These are phyloP conservation scores for Smutsia temminckii DNA, from an alignment of 2,797 vertebrate genomes.

Conservation along the genomic window DNA sequence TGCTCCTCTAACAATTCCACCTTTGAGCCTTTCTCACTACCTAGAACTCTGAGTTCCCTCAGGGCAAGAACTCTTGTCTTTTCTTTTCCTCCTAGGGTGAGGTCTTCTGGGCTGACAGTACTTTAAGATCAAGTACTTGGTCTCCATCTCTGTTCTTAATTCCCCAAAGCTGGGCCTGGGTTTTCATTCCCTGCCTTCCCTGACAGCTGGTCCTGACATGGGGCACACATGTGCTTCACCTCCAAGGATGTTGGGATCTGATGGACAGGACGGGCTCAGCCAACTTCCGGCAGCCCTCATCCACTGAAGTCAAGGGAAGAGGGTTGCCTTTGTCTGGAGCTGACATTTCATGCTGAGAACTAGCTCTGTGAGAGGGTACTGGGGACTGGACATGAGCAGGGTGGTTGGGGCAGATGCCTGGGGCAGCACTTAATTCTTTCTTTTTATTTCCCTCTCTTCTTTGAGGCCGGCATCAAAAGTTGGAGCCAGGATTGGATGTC, in stretches of 20 bases:
- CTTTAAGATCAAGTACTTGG: neutral
- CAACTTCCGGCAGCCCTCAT: neutral
- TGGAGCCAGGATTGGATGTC: neutral
- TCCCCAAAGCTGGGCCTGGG: neutral
- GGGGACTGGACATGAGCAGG: neutral
- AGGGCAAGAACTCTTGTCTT: neutral
- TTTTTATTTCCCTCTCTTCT: neutral
- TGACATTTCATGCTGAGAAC: neutral
- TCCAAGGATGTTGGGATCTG: neutral
- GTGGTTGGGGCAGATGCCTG: neutral
- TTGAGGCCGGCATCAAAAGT: neutral
- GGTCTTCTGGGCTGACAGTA: neutral
- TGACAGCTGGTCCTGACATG: no score
- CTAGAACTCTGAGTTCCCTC: neutral
- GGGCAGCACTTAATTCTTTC: neutral
- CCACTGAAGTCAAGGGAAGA: neutral
- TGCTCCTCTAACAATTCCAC: neutral
- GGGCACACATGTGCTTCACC: neutral
- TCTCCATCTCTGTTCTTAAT: neutral
- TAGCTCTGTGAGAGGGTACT: neutral
- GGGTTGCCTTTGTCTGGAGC: neutral
- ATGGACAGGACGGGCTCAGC: neutral
- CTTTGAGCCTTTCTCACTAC: neutral
- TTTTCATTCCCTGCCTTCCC: neutral
- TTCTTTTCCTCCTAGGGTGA: neutral